Base-by-base conservation (phyloP, 2,888 invertebrate genomes). In the Malthinus seriepunctatus region DNA sequence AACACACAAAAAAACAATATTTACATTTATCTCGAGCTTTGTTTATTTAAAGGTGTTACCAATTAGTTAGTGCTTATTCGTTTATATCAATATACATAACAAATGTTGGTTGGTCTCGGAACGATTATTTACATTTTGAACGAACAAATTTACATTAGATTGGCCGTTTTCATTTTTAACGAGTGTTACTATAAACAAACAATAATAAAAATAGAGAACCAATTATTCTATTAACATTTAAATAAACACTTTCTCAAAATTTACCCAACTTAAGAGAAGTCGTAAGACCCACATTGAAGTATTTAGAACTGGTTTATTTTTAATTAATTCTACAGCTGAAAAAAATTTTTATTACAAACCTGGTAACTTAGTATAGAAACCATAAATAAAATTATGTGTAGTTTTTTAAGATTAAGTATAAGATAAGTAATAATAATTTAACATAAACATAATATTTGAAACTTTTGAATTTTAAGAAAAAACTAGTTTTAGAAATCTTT, bases 1-100 rank as follows among this genome's bases (percentile, higher is more conserved):
- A 50, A 50, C 55, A 51, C 55, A 51, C 23, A 23, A 23, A 60
- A 56, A 60, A 65, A 59, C 61, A 63, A 65, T 64, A 66, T 64
- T 65, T 65, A 67, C 65, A 62, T 56, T 63, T 42, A 62, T 60
- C 63, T 58, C 55, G 64, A 66, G 57, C 51, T 63, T 58, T 74
- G 75, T 76, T 76, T 76, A 73, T 73, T 73, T 73, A 74, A 74
- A 77, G 74, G 76, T 76, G 76, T 73, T 70, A 70, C 73, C 74
- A 76, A 76, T 75, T 75, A 73, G 70, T 73, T 71, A 69, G 70
- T 70, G 70, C 70, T 71, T 72, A 73, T 67, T 70, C 72, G 72
- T 72, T 73, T 74, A 71, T 71, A 72, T 71, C 71, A 70, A 68
- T 70, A 72, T 67, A 70, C 66, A 70, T 47, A 57, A 58, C 48